These are phyloP conservation scores for Orthosia incerta DNA, from an alignment of 2,888 invertebrate species.

Conservation along the genomic window DNA sequence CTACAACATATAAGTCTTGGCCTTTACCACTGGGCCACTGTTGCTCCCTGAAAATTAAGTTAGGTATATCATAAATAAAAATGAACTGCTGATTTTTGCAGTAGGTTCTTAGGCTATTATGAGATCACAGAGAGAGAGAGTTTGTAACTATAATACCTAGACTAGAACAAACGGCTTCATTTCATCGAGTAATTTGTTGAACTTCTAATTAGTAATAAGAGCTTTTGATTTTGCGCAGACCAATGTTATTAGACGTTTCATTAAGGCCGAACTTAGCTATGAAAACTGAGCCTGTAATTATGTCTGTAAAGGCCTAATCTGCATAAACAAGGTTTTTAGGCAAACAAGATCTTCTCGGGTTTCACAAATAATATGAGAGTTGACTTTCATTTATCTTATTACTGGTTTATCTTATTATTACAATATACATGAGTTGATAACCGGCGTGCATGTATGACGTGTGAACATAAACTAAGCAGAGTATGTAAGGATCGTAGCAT, in stretches of 20 bases:
- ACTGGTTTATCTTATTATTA: background rate
- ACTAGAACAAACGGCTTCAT: slow-evolving; percentile 35
- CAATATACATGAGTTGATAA: background rate
- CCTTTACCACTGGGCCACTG: too few relatives aligned
- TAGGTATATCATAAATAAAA: too few relatives aligned
- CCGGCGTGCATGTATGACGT: too few relatives aligned
- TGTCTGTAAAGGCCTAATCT: slow-evolving; percentile 4
- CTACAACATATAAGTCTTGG: too few relatives aligned
- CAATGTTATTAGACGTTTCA: slow-evolving; percentile 19
- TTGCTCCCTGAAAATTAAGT: too few relatives aligned
- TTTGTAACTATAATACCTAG: slow-evolving; percentile 35
- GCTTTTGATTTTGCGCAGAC: slow-evolving; percentile 22
- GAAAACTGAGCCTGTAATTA: slow-evolving; percentile 38
- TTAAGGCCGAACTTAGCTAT: slow-evolving; percentile 18
- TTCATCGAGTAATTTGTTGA: slow-evolving; percentile 26
- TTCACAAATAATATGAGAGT: slow-evolving; percentile 15
- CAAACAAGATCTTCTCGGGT: slow-evolving; percentile 6
- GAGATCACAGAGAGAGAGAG: slow-evolving; percentile 16
- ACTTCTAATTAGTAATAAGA: slow-evolving; percentile 33
- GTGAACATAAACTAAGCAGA: too few relatives aligned
- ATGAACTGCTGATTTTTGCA: too few relatives aligned
- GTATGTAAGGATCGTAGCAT: too few relatives aligned
- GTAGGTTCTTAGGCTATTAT: too few relatives aligned
- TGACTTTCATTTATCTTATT: background rate
- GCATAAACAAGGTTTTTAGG: slow-evolving; percentile 10